phyloP scores from a whole-genome alignment of 2,113 vertebrate species.

The Colossoma macropomum region DNA sequence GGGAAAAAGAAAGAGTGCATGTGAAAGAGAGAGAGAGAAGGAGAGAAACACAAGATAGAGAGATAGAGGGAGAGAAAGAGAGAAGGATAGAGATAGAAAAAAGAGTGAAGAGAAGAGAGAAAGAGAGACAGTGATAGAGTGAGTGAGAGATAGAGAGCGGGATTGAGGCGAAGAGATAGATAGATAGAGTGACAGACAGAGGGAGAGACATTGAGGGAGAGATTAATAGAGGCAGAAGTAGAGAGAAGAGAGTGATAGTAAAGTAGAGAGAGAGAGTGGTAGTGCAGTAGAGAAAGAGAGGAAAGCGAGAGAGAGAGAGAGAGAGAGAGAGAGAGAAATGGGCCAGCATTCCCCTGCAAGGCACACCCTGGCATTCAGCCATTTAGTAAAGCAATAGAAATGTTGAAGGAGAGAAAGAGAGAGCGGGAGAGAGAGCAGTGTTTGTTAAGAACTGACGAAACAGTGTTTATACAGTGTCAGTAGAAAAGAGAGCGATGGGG shows the following conservation, averaged over 20 bases:
- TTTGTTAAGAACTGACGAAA: conserved; percentile 48
- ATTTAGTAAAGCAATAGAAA: conserved; percentile 37
- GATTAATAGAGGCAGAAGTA: not conserved
- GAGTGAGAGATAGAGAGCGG: not conserved
- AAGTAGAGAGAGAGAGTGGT: not conserved
- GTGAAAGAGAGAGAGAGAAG: conserved; percentile 3
- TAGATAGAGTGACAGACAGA: not conserved
- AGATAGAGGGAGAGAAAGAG: not conserved
- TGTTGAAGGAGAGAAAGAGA: conserved; percentile 27
- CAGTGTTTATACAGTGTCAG: conserved; percentile 25
- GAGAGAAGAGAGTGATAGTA: not conserved
- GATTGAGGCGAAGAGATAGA: too few relatives aligned
- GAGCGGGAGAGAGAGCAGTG: conserved; percentile 22
- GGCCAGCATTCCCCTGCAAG: conserved; percentile 52
- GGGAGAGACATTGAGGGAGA: not conserved
- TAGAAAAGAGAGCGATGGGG: conserved; percentile 31
- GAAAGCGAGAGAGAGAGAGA: not conserved
- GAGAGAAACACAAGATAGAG: not conserved
- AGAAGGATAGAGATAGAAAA: not conserved
- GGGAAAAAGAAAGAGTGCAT: not conserved
- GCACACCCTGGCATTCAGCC: conserved; percentile 51
- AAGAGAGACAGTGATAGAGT: not conserved
- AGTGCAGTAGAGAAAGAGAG: not conserved
- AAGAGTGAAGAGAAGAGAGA: not conserved
- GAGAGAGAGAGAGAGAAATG: conserved; percentile 48